Base-by-base conservation (phyloP, 2,797 vertebrate genomes). In the Coregonus sp. region DNA sequence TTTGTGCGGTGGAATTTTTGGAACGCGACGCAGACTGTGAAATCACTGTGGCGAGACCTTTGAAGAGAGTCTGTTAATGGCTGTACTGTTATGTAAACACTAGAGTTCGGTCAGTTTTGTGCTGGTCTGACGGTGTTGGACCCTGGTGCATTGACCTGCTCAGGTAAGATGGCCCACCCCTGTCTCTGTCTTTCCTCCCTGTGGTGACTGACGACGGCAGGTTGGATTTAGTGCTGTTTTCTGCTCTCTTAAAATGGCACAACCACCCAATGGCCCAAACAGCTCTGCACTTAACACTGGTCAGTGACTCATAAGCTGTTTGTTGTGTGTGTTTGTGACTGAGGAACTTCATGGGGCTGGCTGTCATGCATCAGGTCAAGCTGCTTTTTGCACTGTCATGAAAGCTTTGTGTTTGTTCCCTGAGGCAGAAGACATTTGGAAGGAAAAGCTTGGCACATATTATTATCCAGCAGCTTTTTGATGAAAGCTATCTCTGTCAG, bases 51-150 rank as follows among this genome's bases (percentile, higher is more conserved):
- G 40, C 2, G 2, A 47, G 40, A 2, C 40, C 40, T 1, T 47
- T 12, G 40, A 47, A 52, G 66, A 29, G 29, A 14, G 18, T 29
- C 0, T 56, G 40, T 31, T 16, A 54, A 54, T 52, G 69, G 15
- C 59, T 52, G 67, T 54, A 35, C 33, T 78, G 74, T 84, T 79
- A 82, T 78, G 79, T 84, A 82, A 82, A 82, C 77, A 69, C 20
- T 18, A 54, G 31, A 1, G 29, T 74, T 73, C 66, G 56, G 59
- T 75, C 70, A 20, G 59, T 70, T 63, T 78, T 51, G 7, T 78
- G 73, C 73, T 76, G 40, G 40, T 47, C 40, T 47, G 76, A 77
- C 72, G 18, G 54, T 31, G 47, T 71, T 73, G 40, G 40, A 47
- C 40, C 40, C 40, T 47, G 40, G 40, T 47, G 70, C 14, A 40